phyloP scores from a whole-genome alignment of 1,140 invertebrate species.

The Halyomorpha halys region DNA sequence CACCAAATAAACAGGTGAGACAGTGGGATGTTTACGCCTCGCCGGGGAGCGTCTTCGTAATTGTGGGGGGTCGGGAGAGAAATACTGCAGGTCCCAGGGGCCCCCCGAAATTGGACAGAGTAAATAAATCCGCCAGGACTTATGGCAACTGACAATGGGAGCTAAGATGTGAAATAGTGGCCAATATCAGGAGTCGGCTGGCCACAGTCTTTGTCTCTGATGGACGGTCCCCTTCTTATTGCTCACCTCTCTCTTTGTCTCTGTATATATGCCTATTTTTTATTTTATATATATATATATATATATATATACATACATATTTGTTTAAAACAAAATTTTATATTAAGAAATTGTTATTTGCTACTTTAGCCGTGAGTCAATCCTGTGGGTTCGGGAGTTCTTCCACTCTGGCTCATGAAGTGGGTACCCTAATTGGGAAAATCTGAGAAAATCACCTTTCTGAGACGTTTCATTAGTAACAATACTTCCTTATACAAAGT shows the following conservation, averaged over 20 bases:
- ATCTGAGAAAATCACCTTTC: too few species aligned
- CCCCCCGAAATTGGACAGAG: conserved; percentile 6
- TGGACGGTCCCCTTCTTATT: not conserved
- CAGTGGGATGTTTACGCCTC: conserved; percentile 2
- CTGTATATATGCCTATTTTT: not conserved
- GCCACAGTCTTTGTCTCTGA: not conserved
- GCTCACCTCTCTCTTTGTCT: not conserved
- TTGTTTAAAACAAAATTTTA: too few species aligned
- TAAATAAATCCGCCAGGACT: conserved; percentile 3
- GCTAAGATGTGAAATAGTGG: conserved; percentile 8
- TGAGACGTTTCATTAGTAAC: too few species aligned
- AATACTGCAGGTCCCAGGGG: not conserved
- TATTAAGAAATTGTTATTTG: too few species aligned
- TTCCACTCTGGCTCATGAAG: too few species aligned
- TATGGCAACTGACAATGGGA: conserved; percentile 9
- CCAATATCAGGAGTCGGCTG: conserved; percentile 1
- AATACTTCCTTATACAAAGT: too few species aligned
- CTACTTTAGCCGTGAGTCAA: too few species aligned
- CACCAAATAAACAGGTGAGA: conserved; percentile 3
- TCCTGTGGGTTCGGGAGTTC: too few species aligned
- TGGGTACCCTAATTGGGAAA: too few species aligned
- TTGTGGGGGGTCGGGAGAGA: not conserved
- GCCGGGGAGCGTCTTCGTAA: not conserved
- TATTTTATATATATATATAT: too few species aligned
- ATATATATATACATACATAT: too few species aligned